Conservation (phyloP, 1,140 invertebrate genomes). For the Belonocnema kinseyi region DNA sequence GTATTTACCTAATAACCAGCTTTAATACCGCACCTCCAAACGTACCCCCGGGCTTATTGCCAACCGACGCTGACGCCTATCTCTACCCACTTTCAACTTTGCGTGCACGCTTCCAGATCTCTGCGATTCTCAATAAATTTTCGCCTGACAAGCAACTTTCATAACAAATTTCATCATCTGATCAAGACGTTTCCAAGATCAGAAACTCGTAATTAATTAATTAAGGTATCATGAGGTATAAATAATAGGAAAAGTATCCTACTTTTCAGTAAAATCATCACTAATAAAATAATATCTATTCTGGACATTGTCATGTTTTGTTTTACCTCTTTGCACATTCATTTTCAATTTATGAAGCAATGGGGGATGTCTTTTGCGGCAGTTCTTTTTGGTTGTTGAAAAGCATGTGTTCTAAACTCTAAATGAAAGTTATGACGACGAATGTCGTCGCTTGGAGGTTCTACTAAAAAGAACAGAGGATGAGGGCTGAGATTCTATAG, state of each 20-base stretch:
- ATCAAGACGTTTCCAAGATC: constrained; percentile 1
- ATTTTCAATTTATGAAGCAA: background rate
- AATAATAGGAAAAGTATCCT: no score
- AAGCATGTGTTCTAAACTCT: background rate
- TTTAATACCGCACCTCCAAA: constrained; percentile 39
- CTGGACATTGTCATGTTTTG: no score
- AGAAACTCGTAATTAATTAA: background rate
- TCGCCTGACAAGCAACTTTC: constrained; percentile 10
- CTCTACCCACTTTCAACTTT: constrained; percentile 25
- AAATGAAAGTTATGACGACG: constrained; percentile 59
- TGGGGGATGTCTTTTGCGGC: background rate
- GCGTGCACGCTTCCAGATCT: constrained; percentile 33
- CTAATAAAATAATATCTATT: no score
- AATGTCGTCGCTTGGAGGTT: constrained; percentile 48
- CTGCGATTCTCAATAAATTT: constrained; percentile 10
- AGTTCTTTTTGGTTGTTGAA: background rate
- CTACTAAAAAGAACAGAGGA: constrained; percentile 50
- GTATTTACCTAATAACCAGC: constrained; percentile 60
- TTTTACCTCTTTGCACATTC: no score
- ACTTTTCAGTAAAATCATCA: no score
- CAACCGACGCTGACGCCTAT: constrained; percentile 37
- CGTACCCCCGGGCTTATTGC: constrained; percentile 50
- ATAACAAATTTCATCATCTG: constrained; percentile 1
- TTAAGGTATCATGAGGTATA: no score
- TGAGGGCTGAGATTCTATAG: constrained; percentile 53